A percentile compares a stretch with the other conserved stretches of the same genome.
These are phyloP conservation scores for Lithobates sylvaticus DNA, from an alignment of 2,797 vertebrate species.

Conservation along the genomic window DNA sequence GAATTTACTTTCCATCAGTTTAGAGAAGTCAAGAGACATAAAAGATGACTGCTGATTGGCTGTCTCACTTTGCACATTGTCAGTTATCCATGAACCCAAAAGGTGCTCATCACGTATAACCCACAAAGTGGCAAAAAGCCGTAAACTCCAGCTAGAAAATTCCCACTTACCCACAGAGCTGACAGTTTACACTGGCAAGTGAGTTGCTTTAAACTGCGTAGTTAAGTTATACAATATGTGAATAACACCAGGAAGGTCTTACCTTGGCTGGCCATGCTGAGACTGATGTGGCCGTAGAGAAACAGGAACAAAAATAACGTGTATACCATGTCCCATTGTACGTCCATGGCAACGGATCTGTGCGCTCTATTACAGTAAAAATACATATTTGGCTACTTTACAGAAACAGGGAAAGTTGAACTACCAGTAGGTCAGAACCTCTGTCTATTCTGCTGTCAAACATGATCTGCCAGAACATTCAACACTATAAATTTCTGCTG, in stretches of 20 bases:
- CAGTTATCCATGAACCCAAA: background rate
- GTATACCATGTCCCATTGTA: slow-evolving; percentile 47
- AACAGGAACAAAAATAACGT: slow-evolving; percentile 89
- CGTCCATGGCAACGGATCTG: slow-evolving; percentile 8
- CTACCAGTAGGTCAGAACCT: background rate
- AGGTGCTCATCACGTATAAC: background rate
- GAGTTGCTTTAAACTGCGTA: background rate
- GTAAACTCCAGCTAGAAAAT: background rate
- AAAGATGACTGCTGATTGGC: background rate
- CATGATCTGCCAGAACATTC: slow-evolving; percentile 16
- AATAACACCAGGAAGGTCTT: slow-evolving; percentile 70
- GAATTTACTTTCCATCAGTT: too few relatives aligned
- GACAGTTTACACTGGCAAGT: background rate
- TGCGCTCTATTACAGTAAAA: slow-evolving; percentile 1
- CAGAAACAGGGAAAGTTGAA: slow-evolving; percentile 4
- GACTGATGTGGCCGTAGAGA: slow-evolving; percentile 82
- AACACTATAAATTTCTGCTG: background rate
- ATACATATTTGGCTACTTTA: slow-evolving; percentile 10
- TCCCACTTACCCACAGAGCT: background rate
- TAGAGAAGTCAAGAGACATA: too few relatives aligned
- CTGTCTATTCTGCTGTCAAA: background rate
- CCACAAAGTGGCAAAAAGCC: background rate
- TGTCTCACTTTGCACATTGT: background rate
- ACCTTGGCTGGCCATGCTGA: slow-evolving; percentile 91
- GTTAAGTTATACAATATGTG: background rate